Evolutionary conservation across 2,888 invertebrate species (phyloP).

Genomic region (Chrysina gloriosa): DNA sequence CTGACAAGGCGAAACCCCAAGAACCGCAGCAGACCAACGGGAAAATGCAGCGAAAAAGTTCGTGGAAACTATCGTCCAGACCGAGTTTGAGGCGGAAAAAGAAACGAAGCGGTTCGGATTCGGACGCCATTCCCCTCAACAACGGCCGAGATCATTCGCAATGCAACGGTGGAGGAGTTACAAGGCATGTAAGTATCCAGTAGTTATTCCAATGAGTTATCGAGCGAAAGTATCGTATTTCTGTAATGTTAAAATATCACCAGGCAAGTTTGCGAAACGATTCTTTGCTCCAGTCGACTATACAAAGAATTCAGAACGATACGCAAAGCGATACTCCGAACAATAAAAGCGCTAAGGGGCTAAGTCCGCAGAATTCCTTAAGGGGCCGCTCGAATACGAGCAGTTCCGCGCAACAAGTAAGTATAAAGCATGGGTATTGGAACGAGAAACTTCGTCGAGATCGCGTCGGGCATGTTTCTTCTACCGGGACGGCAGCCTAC

Average conservation of each 20-base stretch:
- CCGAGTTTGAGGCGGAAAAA: slow-evolving; percentile 80
- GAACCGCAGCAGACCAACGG: slow-evolving; percentile 54
- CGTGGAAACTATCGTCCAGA: slow-evolving; percentile 77
- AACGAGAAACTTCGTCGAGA: background rate
- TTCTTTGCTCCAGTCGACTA: slow-evolving; percentile 71
- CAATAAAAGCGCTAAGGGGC: slow-evolving; percentile 69
- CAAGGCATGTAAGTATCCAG: slow-evolving; percentile 61
- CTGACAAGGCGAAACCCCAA: slow-evolving; percentile 27
- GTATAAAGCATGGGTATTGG: slow-evolving; percentile 27
- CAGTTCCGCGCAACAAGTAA: slow-evolving; percentile 64
- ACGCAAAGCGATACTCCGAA: slow-evolving; percentile 79
- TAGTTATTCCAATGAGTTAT: too few relatives aligned
- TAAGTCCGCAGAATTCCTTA: slow-evolving; percentile 81
- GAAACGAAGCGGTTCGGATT: slow-evolving; percentile 70
- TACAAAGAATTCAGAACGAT: slow-evolving; percentile 77
- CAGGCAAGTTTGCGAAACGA: slow-evolving; percentile 68
- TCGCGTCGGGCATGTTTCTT: slow-evolving; percentile 21
- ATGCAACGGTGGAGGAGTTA: slow-evolving; percentile 72
- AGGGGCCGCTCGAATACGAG: slow-evolving; percentile 66
- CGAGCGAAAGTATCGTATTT: too few relatives aligned
- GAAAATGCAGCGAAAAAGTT: slow-evolving; percentile 77
- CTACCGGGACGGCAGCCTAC: slow-evolving; percentile 9
- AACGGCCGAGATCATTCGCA: slow-evolving; percentile 81
- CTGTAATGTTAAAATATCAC: slow-evolving; percentile 29
- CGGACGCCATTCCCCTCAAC: slow-evolving; percentile 73